Base-by-base conservation (phyloP, 2,113 vertebrate genomes). In the Spea bombifrons region DNA sequence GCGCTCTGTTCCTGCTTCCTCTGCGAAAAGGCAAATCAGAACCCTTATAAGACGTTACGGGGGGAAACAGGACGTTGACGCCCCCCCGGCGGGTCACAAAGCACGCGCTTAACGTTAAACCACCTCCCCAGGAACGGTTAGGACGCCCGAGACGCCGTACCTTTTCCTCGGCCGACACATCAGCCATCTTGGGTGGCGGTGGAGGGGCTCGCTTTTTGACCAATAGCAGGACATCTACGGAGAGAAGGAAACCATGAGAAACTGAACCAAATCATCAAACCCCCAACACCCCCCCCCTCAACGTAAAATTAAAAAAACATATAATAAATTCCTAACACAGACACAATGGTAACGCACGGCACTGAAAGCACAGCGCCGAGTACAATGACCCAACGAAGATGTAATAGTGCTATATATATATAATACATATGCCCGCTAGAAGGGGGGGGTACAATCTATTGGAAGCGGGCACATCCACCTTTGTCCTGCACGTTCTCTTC, bases 1-100 rank as follows among this genome's bases (percentile, higher is more conserved):
- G 97, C 96, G 83, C 96, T 99, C 85, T 95, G 95, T 2, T 98
- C 97, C 83, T 96, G 95, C 83, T 97, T 99, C 83, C 95, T 96
- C 97, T 98, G 74, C 12, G 8, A 76, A 3, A 84, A 84, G 71
- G n/a, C 53, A 61, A 55, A 50, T 30, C 2, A 10, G 17, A 17
- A n/a, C 16, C 5, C 9, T 45, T 30, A 30, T 30, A 30, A 30
- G 30, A 30, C 30, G 30, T 2, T 30, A 30, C 30, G 30, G 30
- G 30, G 30, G 30, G 30, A 30, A 30, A 30, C 30, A 30, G 30
- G 30, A 30, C 30, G 30, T 30, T 30, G 30, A 30, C 30, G 30
- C 30, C 30, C 55, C 4, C 55, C 7, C 55, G 4, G 55, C 10
- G 9, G 15, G 4, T 13, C 9, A 52, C 9, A 52, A 10, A 52